Percentiles rank a stretch among this genome's conserved stretches.
These are phyloP conservation scores for Apodemus agrarius DNA, from an alignment of 2,797 vertebrate genomes.

Conservation along the genomic window DNA sequence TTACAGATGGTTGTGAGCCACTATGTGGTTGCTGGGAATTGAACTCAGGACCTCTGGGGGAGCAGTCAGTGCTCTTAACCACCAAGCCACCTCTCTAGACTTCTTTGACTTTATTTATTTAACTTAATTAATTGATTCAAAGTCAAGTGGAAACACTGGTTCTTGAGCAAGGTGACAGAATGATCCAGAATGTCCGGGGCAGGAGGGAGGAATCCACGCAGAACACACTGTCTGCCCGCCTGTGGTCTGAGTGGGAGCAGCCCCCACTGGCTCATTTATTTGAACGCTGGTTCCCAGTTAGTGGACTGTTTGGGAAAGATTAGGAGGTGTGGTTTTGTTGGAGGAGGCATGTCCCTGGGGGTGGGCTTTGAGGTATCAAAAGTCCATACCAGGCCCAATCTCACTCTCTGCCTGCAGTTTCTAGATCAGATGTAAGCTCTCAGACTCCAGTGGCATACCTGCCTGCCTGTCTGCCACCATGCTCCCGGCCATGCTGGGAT, in stretches of 20 bases:
- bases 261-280: neutral
- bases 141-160: neutral
- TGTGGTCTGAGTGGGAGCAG: neutral
- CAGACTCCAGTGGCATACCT: neutral
- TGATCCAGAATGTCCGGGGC: neutral
- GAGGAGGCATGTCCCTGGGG: neutral
- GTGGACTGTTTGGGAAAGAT: neutral
- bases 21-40: too few relatives aligned
- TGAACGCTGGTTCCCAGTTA: neutral
- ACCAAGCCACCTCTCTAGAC: too few relatives aligned
- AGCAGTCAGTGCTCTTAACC: too few relatives aligned
- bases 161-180: neutral
- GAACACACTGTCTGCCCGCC: neutral
- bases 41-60: too few relatives aligned
- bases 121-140: neutral
- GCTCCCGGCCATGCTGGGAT: neutral
- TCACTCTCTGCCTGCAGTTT: neutral
- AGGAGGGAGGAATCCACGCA: neutral
- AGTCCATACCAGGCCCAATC: neutral
- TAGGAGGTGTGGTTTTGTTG: neutral
- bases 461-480: neutral
- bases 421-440: neutral
- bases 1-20: too few relatives aligned
- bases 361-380: neutral
- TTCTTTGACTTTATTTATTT: neutral